Conservation (phyloP, 2,888 invertebrate genomes). For the Brachycybe producta region DNA sequence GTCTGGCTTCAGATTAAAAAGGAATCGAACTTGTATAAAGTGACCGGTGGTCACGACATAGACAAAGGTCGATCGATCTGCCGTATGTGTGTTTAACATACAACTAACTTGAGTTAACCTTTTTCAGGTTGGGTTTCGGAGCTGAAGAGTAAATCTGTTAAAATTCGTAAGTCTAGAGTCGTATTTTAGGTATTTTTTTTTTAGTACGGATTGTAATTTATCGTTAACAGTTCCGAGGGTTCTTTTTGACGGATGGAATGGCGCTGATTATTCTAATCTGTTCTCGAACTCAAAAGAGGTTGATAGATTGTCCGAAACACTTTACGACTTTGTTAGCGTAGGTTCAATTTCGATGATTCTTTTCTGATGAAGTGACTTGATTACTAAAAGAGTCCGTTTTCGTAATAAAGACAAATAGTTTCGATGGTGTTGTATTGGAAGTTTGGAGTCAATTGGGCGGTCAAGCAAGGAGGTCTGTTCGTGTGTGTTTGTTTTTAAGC, state of each 20-base stretch:
- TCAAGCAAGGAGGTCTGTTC: slow-evolving; percentile 37
- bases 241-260: slow-evolving; percentile 74
- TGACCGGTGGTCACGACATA: slow-evolving; percentile 39
- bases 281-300: slow-evolving; percentile 54
- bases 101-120: neutral
- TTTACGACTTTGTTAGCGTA: slow-evolving; percentile 48
- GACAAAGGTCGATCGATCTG: slow-evolving; percentile 32
- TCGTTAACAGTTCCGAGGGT: slow-evolving; percentile 65
- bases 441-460: slow-evolving; percentile 73
- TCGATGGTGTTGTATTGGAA: slow-evolving; percentile 83
- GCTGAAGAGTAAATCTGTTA: slow-evolving; percentile 27
- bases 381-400: neutral
- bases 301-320: slow-evolving; percentile 50
- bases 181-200: slow-evolving; percentile 9
- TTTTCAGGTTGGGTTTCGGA: slow-evolving; percentile 17
- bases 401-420: slow-evolving; percentile 42
- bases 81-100: slow-evolving; percentile 51
- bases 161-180: slow-evolving; percentile 29
- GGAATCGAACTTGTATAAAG: slow-evolving; percentile 40
- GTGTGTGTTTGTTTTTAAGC: neutral
- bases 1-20: slow-evolving; percentile 82
- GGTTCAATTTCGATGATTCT: neutral
- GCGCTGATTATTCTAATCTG: slow-evolving; percentile 56
- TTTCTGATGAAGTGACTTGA: neutral
- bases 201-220: slow-evolving; percentile 3